These are phyloP conservation scores for Catotricha subobsoleta DNA, from an alignment of 2,888 invertebrate species.

Conservation along the genomic window DNA sequence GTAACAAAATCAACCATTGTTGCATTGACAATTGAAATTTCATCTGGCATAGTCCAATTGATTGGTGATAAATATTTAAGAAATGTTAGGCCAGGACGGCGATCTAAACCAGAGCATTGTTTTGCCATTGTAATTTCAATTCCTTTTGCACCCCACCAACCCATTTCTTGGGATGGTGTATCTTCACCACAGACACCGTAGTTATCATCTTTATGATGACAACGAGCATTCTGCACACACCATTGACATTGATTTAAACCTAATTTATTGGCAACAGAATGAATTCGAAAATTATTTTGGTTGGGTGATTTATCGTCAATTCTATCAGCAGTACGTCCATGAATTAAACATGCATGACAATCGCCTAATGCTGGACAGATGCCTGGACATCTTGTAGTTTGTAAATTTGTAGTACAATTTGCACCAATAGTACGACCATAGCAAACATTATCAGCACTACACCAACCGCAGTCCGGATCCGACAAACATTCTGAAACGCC, in stretches of 20 bases:
- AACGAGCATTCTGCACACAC: conserved; percentile 85
- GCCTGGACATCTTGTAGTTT: conserved; percentile 72
- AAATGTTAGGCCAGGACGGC: conserved; percentile 74
- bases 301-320: conserved; percentile 8
- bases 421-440: conserved; percentile 72
- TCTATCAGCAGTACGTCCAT: conserved; percentile 27
- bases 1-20: conserved; percentile 68
- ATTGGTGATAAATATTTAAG: conserved; percentile 75
- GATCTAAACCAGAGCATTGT: conserved; percentile 60
- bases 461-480: conserved; percentile 91
- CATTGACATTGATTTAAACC: conserved; percentile 70
- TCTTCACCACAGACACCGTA: conserved; percentile 69
- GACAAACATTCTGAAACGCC: conserved; percentile 65
- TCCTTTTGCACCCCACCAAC: conserved; percentile 78
- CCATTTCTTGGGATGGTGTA: conserved; percentile 46
- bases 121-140: conserved; percentile 53
- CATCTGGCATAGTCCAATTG: conserved; percentile 76
- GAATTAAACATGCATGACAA: conserved; percentile 79
- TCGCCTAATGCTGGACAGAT: conserved; percentile 77
- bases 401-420: conserved; percentile 78
- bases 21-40: conserved; percentile 68
- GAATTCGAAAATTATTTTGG: conserved; percentile 30
- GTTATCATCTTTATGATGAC: conserved; percentile 67
- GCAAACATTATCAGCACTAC: conserved; percentile 63
- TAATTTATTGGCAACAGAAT: conserved; percentile 55